Base-by-base conservation (phyloP, 2,888 invertebrate genomes). In the Eumacrocentrus americanus region DNA sequence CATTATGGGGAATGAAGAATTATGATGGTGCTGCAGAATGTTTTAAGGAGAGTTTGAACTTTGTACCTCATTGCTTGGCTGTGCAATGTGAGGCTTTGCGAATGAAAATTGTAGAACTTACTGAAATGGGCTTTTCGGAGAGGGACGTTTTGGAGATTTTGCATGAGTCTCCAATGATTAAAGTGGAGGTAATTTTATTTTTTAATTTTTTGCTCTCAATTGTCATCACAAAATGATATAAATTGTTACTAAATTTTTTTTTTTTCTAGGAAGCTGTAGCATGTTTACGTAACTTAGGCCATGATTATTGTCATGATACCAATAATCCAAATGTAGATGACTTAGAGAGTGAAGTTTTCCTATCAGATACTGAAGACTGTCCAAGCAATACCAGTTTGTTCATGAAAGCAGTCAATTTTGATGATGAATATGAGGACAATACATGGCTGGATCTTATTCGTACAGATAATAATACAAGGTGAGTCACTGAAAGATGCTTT, bases 311-410 rank as follows among this genome's bases (percentile, higher is more conserved):
- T 35, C 40, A 44, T 16, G 9, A 34, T n/a, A n/a, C n/a, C n/a
- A n/a, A n/a, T n/a, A n/a, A n/a, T n/a, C n/a, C n/a, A n/a, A n/a
- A n/a, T n/a, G n/a, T n/a, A 18, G 34, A 22, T 59, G 38, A 55
- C 12, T 37, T 42, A 2, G 64, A 65, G 3, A 54, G 64, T 54
- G 69, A 67, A 35, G 48, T 69, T 34, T 72, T 61, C 60, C 50
- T 63, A 12, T 72, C 72, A 11, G 72, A 71, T 58, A 66, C 62
- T 42, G 70, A 71, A 25, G 66, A 67, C 3, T 56, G 54, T 46
- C 57, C 61, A 5, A 65, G 63, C 47, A 66, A 57, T 57, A 56
- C 63, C 22, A 58, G 50, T 52, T 37, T 67, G 2, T 62, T 73
- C 12, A 70, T 75, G 73, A 63, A 67, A 20, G 20, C 14, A 52